Evolutionary conservation across 2,888 invertebrate genomes (phyloP).

Genomic region (Toxonevra muliebris): DNA sequence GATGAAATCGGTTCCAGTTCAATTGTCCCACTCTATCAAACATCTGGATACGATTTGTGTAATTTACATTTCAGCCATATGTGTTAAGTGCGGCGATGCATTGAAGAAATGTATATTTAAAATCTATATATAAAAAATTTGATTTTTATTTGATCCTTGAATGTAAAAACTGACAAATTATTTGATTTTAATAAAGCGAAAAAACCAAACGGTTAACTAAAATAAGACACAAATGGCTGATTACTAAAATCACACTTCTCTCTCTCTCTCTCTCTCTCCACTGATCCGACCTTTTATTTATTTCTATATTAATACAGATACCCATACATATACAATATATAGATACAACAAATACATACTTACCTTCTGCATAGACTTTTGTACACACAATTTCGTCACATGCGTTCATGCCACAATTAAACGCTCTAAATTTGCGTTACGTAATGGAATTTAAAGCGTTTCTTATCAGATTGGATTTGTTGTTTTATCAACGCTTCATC

Average conservation of each 20-base stretch:
- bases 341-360: too few species aligned
- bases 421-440: slow-evolving; percentile 64
- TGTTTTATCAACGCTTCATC: slow-evolving; percentile 54
- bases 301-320: neutral
- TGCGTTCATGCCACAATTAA: slow-evolving; percentile 42
- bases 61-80: too few species aligned
- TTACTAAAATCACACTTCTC: neutral
- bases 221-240: neutral
- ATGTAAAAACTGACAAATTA: too few species aligned
- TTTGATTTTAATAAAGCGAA: too few species aligned
- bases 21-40: too few species aligned
- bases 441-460: slow-evolving; percentile 65
- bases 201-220: too few species aligned
- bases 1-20: too few species aligned
- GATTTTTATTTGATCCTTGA: too few species aligned
- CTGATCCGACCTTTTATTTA: neutral
- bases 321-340: neutral
- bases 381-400: slow-evolving; percentile 23
- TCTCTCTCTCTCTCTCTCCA: slow-evolving; percentile 7
- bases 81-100: too few species aligned
- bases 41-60: too few species aligned
- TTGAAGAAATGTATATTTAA: too few species aligned
- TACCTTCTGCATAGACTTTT: neutral
- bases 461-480: slow-evolving; percentile 62
- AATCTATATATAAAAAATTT: too few species aligned